These are phyloP conservation scores for Halcyon smyrnensis DNA, from an alignment of 2,797 vertebrate species.

Conservation along the genomic window DNA sequence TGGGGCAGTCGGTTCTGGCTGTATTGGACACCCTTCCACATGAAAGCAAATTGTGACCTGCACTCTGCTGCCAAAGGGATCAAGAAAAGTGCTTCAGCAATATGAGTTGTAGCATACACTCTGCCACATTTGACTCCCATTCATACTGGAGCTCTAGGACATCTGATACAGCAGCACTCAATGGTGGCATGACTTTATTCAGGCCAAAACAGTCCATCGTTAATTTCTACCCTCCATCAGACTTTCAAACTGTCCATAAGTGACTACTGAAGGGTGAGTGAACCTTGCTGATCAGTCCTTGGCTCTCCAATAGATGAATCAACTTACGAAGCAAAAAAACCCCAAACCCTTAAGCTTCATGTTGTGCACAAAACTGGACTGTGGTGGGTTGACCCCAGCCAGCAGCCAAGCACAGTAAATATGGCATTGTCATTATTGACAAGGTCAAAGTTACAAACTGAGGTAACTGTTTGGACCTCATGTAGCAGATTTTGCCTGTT, in stretches of 20 bases:
- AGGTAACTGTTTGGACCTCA: neutral
- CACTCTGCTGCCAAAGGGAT: neutral
- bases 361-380: neutral
- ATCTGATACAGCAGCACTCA: neutral
- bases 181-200: neutral
- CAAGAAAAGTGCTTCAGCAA: neutral
- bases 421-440: neutral
- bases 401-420: neutral
- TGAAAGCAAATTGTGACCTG: neutral
- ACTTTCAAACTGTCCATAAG: neutral
- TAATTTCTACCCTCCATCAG: neutral
- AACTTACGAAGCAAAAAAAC: neutral
- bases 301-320: neutral
- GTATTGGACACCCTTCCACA: rapidly evolving
- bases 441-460: neutral
- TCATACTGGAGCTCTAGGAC: neutral
- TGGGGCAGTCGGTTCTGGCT: neutral
- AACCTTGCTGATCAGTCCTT: neutral
- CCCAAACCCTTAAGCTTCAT: neutral
- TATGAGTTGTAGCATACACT: neutral
- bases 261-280: neutral
- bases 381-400: neutral
- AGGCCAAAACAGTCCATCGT: neutral
- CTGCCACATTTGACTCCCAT: neutral
- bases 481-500: neutral